phyloP scores from a whole-genome alignment of 2,797 vertebrate genomes.

The Denticeps clupeoides region DNA sequence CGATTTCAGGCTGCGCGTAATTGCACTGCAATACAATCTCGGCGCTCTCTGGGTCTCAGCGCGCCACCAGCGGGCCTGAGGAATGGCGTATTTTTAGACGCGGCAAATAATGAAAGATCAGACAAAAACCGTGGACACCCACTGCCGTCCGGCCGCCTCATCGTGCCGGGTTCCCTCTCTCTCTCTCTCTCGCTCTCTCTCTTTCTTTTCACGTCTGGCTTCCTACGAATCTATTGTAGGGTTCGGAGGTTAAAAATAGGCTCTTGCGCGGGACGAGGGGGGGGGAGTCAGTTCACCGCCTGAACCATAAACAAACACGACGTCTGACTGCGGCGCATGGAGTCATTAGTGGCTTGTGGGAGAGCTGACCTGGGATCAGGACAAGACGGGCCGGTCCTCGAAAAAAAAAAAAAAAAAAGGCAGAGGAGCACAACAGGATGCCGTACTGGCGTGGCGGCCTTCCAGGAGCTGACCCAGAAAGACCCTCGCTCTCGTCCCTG shows the following conservation, averaged over 20 bases:
- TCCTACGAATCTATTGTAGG: slow-evolving; percentile 57
- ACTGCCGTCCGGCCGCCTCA: slow-evolving; percentile 19
- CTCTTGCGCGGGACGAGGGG: slow-evolving; percentile 21
- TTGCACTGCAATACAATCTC: too few relatives aligned
- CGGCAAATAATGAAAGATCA: slow-evolving; percentile 43
- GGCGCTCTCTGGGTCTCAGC: too few relatives aligned
- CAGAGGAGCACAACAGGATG: slow-evolving; percentile 2
- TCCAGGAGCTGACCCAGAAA: background rate
- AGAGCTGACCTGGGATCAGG: slow-evolving; percentile 46
- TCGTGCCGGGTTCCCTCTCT: slow-evolving; percentile 4
- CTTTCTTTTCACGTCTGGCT: slow-evolving; percentile 39
- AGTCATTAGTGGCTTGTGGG: slow-evolving; percentile 46
- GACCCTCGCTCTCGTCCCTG: too few relatives aligned
- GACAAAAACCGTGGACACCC: slow-evolving; percentile 38
- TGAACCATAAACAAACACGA: slow-evolving; percentile 51
- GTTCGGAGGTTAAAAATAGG: slow-evolving; percentile 56
- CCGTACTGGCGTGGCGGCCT: slow-evolving; percentile 14
- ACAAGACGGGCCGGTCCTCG: slow-evolving; percentile 24
- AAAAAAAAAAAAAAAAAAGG: background rate
- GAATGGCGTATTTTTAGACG: slow-evolving; percentile 21
- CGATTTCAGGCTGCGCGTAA: too few relatives aligned
- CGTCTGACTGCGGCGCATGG: slow-evolving; percentile 39
- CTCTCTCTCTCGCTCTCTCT: too few relatives aligned
- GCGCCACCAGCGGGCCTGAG: too few relatives aligned
- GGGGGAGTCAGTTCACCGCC: slow-evolving; percentile 34